Evolutionary conservation across 2,797 vertebrate genomes (phyloP).

Genomic region (Oreortyx pictus): DNA sequence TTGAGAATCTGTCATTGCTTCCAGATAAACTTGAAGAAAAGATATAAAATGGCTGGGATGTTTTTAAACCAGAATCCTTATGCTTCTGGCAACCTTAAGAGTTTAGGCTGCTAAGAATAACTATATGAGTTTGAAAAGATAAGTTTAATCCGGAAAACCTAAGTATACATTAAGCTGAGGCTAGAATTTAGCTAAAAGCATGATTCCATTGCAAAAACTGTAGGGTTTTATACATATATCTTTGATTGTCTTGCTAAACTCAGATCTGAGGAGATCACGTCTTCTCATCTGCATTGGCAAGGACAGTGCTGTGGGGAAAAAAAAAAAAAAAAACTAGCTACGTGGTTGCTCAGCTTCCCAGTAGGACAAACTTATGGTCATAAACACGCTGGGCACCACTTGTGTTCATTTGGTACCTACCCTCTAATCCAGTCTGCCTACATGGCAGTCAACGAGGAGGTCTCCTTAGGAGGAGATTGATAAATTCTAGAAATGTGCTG

Average conservation of each 20-base stretch:
- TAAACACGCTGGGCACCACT: neutral
- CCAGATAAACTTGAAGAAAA: neutral
- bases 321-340: neutral
- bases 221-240: neutral
- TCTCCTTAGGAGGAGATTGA: neutral
- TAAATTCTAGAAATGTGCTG: neutral
- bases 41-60: neutral
- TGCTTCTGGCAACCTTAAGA: neutral
- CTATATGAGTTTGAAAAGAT: neutral
- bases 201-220: neutral
- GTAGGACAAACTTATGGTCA: neutral
- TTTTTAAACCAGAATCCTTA: neutral
- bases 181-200: neutral
- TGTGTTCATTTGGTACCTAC: neutral
- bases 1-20: neutral
- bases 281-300: neutral
- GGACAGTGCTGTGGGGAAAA: neutral
- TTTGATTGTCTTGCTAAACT: neutral
- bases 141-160: neutral
- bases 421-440: neutral
- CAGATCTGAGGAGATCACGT: fast-evolving
- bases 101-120: neutral
- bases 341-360: neutral
- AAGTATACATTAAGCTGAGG: neutral
- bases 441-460: neutral